phyloP scores from a whole-genome alignment of 2,113 vertebrate species.

The Peromyscus maniculatus region DNA sequence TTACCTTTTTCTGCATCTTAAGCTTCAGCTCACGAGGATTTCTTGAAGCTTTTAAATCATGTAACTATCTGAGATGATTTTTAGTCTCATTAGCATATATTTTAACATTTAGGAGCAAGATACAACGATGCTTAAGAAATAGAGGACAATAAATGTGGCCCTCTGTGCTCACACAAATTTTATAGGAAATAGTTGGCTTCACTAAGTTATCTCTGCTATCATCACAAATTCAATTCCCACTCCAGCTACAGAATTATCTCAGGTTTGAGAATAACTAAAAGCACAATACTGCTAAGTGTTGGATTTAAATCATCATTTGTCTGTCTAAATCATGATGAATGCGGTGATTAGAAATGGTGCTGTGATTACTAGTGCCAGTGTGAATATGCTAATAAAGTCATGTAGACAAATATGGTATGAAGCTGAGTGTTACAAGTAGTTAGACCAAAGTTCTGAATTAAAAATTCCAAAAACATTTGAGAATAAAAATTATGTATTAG shows the following conservation, averaged over 20 bases:
- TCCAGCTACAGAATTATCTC: neutral
- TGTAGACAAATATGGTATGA: neutral
- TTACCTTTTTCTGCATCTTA: neutral
- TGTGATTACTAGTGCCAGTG: neutral
- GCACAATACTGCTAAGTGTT: neutral
- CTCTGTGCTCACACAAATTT: neutral
- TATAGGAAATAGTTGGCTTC: neutral
- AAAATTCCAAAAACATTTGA: neutral
- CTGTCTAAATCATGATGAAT: neutral
- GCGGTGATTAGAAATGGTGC: neutral
- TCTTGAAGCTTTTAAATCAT: neutral
- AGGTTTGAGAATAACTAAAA: slow-evolving; percentile 9
- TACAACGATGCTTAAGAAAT: neutral
- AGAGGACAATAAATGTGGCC: neutral
- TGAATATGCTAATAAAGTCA: neutral
- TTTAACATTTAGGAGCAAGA: neutral
- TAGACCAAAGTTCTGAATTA: neutral
- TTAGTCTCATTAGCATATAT: neutral
- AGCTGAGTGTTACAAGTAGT: neutral
- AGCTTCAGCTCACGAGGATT: neutral
- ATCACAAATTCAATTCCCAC: slow-evolving; percentile 21
- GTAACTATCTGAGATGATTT: neutral
- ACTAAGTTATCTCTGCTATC: neutral
- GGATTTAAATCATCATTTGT: neutral
- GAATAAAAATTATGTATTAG: neutral